Evolutionary conservation across 2,797 vertebrate genomes (phyloP), one percentile per base, ranked within the genome.

Genomic region (Heteromormyrus szaboi): DNA sequence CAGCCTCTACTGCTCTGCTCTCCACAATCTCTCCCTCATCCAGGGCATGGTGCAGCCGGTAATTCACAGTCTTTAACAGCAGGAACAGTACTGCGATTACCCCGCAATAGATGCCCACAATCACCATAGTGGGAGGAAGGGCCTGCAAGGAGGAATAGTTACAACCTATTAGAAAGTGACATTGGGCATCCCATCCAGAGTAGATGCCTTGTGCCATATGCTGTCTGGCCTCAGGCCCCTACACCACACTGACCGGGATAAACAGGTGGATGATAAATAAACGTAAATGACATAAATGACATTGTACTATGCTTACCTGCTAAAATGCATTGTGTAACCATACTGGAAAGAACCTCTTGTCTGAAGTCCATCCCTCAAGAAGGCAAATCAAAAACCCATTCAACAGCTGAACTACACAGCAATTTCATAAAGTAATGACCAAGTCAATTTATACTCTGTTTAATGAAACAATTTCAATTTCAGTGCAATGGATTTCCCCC

Each of bases 21-120:
- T 99, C 97, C 92, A 99, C 96, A 94, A 99, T 96, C 95, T 99
- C 99, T 89, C 98, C 99, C 93, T 98, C 98, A 92, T 99, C 99
- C 94, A 99, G 95, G 25, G 98, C 97, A 90, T 97, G 96, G 94
- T 99, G 99, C 92, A 99, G 96, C 90, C 98, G 97, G 95, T 98
- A 99, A 93, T 99, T 99, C 93, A 99, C 97, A 92, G 95, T 97
- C 96, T 99, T 99, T 94, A 99, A 95, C 95, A 99, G 95, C 93
- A 97, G 96, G 93, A 99, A 99, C 94, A 99, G 96, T 94, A 96
- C 96, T 87, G 97, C 98, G 87, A 99, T 97, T 93, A 99, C 97
- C 0, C 98, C 97, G 91, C 98, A 99, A 96, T 99, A 99, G 95
- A 99, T 97, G 90, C 97, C 98, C 92, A 99, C 98, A 89, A 99